These are phyloP conservation scores for Phocoena phocoena DNA, from an alignment of 2,113 vertebrate species.

Conservation along the genomic window DNA sequence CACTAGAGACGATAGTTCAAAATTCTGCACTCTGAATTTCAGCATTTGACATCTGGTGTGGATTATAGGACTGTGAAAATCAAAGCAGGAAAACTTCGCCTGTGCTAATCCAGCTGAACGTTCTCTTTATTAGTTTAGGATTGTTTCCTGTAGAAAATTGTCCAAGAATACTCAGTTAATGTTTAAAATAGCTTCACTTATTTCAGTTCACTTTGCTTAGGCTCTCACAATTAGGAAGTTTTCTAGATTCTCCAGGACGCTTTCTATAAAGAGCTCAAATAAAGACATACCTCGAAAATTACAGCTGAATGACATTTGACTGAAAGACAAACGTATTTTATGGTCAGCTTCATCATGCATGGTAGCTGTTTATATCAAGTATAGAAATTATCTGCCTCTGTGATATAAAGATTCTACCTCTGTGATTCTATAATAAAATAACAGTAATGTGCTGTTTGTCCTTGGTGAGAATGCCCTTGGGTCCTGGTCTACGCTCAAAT, in stretches of 20 bases:
- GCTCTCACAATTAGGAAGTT: neutral
- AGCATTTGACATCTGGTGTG: conserved; percentile 59
- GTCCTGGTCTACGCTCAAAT: neutral
- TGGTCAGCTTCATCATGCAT: neutral
- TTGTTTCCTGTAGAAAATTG: conserved; percentile 69
- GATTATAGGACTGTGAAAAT: conserved; percentile 70
- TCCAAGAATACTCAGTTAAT: conserved; percentile 52
- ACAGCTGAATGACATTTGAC: neutral
- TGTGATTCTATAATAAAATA: neutral
- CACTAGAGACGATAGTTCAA: conserved; percentile 41
- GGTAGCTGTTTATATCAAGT: neutral
- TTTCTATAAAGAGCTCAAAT: neutral
- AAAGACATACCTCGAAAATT: neutral
- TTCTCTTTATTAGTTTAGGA: conserved; percentile 76
- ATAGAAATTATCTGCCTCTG: neutral
- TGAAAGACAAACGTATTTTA: neutral
- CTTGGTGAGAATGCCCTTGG: neutral
- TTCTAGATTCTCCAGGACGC: neutral
- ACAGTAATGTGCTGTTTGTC: neutral
- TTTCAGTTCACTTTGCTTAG: conserved; percentile 38
- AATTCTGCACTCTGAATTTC: conserved; percentile 40
- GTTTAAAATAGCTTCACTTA: conserved; percentile 50
- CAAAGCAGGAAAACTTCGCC: conserved; percentile 64
- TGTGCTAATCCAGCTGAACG: conserved; percentile 71
- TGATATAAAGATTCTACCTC: neutral